These are phyloP conservation scores for Halichoeres trimaculatus DNA, from an alignment of 2,113 vertebrate species.

Conservation along the genomic window DNA sequence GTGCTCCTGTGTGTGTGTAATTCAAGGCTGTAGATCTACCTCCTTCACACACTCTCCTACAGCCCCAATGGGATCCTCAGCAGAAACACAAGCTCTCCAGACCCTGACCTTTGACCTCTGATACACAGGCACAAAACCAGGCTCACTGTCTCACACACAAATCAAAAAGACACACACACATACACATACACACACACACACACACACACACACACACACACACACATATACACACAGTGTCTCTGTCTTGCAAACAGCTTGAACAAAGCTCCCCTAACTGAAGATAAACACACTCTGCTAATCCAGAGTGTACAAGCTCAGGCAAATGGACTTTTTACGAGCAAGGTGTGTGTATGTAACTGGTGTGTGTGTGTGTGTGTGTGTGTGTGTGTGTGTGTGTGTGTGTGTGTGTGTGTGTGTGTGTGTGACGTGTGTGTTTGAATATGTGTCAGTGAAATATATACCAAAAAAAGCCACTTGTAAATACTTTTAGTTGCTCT, in stretches of 20 bases:
- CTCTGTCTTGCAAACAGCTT: slow-evolving; percentile 78
- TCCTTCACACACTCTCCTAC: slow-evolving; percentile 59
- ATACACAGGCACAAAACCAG: slow-evolving; percentile 60
- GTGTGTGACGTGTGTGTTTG: slow-evolving; percentile 6
- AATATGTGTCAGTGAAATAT: slow-evolving; percentile 12
- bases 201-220: slow-evolving; percentile 20
- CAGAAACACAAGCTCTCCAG: slow-evolving; percentile 76
- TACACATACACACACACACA: slow-evolving; percentile 7
- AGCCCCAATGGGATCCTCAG: slow-evolving; percentile 74
- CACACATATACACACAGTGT: slow-evolving; percentile 36
- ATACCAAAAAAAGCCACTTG: neutral
- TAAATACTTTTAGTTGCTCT: slow-evolving; percentile 7
- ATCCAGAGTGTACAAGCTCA: slow-evolving; percentile 35
- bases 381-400: slow-evolving; percentile 2
- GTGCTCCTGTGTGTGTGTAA: slow-evolving; percentile 32
- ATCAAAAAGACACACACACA: slow-evolving; percentile 54
- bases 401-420: slow-evolving; percentile 18
- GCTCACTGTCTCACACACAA: slow-evolving; percentile 75
- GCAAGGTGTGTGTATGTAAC: slow-evolving; percentile 49
- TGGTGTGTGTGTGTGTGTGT: slow-evolving; percentile 3
- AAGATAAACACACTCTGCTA: slow-evolving; percentile 72
- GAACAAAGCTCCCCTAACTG: slow-evolving; percentile 73
- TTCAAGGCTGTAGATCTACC: slow-evolving; percentile 60
- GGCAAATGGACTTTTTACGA: slow-evolving; percentile 79
- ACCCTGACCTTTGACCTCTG: slow-evolving; percentile 80